Evolutionary conservation across 2,113 vertebrate genomes (phyloP), one percentile per base, ranked within the genome.

Genomic region (Oryzias melastigma): DNA sequence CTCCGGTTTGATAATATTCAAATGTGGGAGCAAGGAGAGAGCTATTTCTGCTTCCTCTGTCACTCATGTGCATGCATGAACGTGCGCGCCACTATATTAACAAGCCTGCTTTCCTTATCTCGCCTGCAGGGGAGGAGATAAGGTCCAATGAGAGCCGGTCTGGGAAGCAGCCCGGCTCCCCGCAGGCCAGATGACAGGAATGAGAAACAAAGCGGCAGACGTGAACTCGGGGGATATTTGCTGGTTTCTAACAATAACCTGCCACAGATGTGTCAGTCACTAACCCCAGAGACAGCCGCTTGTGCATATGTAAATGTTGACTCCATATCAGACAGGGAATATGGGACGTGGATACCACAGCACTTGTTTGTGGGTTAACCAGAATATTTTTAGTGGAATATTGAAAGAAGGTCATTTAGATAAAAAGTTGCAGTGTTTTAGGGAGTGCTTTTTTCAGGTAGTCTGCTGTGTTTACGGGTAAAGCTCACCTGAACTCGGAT

Each of bases 71-170:
- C n/a, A 57, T 40, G 52, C 16, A 44, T 17, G 51, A 17, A 55
- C 43, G 52, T 25, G 69, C 20, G 54, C 16, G 16, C 5, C 24
- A 17, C 61, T 71, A 62, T 65, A 85, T 85, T 85, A 87, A 83
- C 77, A 66, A 57, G 82, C 75, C 68, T 71, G 49, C 82, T 53
- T 14, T 54, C 62, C 66, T 85, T 77, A 75, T 85, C 85, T 73
- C 46, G 51, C 65, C 68, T 17, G 50, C 70, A 50, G 62, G 35
- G 56, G 52, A 43, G 13, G 53, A 58, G 85, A 85, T 83, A 79
- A 79, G 68, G 75, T 58, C 82, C 85, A 68, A 68, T 64, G 77
- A 77, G 73, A 71, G 73, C 54, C 6, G 62, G 63, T 71, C 69
- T 69, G 42, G n/a, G 81, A 67, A 66, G 71, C 68, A 25, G 74